A percentile compares a stretch with the other conserved stretches of the same genome.
phyloP scores from a whole-genome alignment of 2,888 invertebrate species.

The Diaphora mendica region DNA sequence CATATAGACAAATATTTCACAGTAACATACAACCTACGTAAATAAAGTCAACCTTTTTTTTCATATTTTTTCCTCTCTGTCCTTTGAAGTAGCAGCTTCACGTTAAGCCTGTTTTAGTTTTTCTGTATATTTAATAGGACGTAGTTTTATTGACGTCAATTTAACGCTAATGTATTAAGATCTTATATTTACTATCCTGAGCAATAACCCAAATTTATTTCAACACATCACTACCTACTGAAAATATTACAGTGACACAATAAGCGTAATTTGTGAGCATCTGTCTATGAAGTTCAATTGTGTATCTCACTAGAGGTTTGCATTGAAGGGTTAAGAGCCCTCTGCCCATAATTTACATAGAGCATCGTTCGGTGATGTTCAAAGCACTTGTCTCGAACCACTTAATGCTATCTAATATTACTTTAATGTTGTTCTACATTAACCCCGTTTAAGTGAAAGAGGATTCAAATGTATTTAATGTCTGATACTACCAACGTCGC shows the following conservation, averaged over 20 bases:
- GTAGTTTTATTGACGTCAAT: not conserved
- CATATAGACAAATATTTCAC: slow-evolving; percentile 75
- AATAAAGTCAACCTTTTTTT: slow-evolving; percentile 61
- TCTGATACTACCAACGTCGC: slow-evolving; percentile 31
- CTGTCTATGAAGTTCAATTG: slow-evolving; percentile 53
- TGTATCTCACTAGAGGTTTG: slow-evolving; percentile 50
- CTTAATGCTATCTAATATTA: slow-evolving; percentile 66
- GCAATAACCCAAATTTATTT: not conserved
- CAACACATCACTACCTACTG: too few relatives aligned
- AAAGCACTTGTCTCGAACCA: slow-evolving; percentile 66
- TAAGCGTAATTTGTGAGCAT: slow-evolving; percentile 52
- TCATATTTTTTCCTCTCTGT: slow-evolving; percentile 47
- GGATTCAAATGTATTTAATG: slow-evolving; percentile 51
- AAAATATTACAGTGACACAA: slow-evolving; percentile 18
- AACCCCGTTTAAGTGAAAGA: slow-evolving; percentile 48
- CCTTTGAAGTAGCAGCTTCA: slow-evolving; percentile 1
- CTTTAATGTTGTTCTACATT: slow-evolving; percentile 56
- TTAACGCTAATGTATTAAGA: not conserved
- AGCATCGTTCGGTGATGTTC: slow-evolving; percentile 67
- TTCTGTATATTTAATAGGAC: not conserved
- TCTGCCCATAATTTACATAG: slow-evolving; percentile 63
- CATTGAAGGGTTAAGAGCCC: slow-evolving; percentile 54
- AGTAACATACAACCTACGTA: slow-evolving; percentile 63
- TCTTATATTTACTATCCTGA: not conserved
- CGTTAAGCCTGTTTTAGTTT: slow-evolving; percentile 15